Conservation (phyloP, 2,888 invertebrate genomes). For the Diloba caeruleocephala region DNA sequence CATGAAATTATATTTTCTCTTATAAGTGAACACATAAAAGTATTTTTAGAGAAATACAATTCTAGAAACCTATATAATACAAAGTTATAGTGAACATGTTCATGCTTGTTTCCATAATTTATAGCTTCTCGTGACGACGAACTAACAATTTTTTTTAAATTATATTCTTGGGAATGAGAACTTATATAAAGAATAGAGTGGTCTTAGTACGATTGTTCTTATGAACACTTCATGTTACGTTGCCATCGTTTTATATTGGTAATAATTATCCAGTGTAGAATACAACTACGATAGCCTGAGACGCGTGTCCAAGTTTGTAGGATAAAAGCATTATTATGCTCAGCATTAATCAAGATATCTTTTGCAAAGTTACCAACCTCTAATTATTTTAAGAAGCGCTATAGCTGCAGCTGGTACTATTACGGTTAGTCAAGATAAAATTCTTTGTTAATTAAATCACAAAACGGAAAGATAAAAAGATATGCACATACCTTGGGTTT, state of each 20-base stretch:
- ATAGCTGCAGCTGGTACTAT: conserved; percentile 50
- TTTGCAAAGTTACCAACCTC: conserved; percentile 53
- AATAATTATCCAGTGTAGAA: background rate
- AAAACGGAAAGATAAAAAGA: conserved; percentile 19
- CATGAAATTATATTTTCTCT: no score
- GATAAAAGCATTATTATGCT: conserved; percentile 53
- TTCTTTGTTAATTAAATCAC: conserved; percentile 45
- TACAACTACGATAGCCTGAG: conserved; percentile 16
- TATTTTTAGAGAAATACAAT: no score
- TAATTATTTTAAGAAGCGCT: conserved; percentile 62
- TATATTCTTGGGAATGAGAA: background rate
- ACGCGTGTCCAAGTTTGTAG: conserved; percentile 39
- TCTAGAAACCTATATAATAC: no score
- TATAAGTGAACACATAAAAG: no score
- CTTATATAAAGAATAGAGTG: background rate
- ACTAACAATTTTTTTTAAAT: no score
- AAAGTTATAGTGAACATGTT: no score
- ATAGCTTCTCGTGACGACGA: no score
- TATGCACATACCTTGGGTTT: conserved; percentile 91
- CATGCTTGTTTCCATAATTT: no score
- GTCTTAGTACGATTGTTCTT: conserved; percentile 13
- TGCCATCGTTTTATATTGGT: background rate
- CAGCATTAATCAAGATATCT: conserved; percentile 59
- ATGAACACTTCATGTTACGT: conserved; percentile 11
- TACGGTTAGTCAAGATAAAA: conserved; percentile 61